Conservation (phyloP, 2,888 invertebrate genomes). For the Phalangium opilio region DNA sequence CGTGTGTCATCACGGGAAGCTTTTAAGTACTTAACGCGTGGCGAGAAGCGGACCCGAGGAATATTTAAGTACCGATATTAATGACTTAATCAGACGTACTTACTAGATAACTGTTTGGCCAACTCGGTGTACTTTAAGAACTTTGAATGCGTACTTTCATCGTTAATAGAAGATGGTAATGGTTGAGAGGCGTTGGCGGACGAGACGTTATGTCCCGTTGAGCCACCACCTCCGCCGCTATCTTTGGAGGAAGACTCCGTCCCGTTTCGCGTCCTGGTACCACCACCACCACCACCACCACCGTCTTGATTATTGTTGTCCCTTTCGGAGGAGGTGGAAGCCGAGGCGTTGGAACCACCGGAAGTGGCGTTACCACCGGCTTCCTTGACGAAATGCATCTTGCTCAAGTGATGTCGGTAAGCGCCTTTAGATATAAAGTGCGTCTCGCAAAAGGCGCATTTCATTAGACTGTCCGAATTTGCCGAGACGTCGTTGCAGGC, state of each 20-base stretch:
- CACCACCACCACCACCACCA: conserved; percentile 42
- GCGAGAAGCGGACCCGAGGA: no score
- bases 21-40: no score
- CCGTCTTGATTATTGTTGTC: conserved; percentile 37
- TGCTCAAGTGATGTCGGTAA: conserved; percentile 86
- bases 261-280: not conserved
- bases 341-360: conserved; percentile 13
- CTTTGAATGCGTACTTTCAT: conserved; percentile 89
- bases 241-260: not conserved
- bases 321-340: conserved; percentile 32
- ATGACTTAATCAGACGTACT: conserved; percentile 41
- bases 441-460: conserved; percentile 87
- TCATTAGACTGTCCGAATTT: conserved; percentile 58
- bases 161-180: conserved; percentile 36
- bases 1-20: no score
- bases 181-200: conserved; percentile 4
- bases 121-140: conserved; percentile 96
- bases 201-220: not conserved
- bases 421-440: conserved; percentile 93
- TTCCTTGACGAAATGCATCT: conserved; percentile 89
- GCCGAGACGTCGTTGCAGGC: conserved; percentile 72
- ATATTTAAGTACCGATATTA: no score
- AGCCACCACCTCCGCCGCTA: conserved; percentile 1
- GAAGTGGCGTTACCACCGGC: conserved; percentile 35
- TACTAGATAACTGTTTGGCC: conserved; percentile 93